Evolutionary conservation across 2,113 vertebrate genomes (phyloP).

Genomic region (Panthera leo): DNA sequence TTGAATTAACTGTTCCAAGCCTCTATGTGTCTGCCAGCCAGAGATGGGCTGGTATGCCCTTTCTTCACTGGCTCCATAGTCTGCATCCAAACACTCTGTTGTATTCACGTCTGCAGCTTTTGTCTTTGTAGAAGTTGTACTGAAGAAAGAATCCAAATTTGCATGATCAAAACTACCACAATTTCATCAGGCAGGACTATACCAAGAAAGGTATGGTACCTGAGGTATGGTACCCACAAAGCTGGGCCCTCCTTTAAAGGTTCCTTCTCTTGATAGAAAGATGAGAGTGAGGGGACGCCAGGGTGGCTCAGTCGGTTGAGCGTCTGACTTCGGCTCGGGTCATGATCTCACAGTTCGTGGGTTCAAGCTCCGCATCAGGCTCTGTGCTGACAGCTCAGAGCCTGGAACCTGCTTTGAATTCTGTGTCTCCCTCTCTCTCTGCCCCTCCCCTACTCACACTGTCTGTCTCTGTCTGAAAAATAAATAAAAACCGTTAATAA

Average conservation of each 20-base stretch:
- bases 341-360: too few species aligned
- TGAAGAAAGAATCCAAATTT: not conserved
- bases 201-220: not conserved
- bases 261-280: not conserved
- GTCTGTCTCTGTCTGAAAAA: too few species aligned
- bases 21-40: not conserved
- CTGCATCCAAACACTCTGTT: not conserved
- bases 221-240: not conserved
- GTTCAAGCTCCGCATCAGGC: too few species aligned
- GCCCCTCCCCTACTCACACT: too few species aligned
- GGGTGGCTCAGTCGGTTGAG: too few species aligned
- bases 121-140: not conserved
- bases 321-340: too few species aligned
- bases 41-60: not conserved
- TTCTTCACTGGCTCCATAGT: not conserved
- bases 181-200: not conserved
- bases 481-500: too few species aligned
- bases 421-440: too few species aligned
- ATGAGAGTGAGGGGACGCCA: not conserved
- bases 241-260: not conserved
- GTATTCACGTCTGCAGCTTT: not conserved
- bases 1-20: not conserved
- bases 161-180: not conserved
- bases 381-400: too few species aligned
- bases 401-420: too few species aligned